Evolutionary conservation across 92 coral and sea anemone species (phyloP).

Genomic region (Umimayanthus kanabou): DNA sequence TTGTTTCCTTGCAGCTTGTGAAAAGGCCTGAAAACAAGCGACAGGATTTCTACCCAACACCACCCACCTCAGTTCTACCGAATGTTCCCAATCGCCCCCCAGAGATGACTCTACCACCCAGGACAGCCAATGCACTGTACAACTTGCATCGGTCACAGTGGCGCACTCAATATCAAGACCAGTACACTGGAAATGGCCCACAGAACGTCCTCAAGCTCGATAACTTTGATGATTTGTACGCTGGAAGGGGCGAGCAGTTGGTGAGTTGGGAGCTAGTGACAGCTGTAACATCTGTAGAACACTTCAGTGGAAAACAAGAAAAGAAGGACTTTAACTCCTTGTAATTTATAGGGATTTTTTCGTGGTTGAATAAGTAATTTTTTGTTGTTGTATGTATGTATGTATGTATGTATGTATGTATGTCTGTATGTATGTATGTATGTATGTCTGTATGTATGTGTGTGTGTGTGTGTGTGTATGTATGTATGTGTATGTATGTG

Average conservation of each 20-base stretch:
- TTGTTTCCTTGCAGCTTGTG: constrained; percentile 58
- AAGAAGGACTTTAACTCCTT: neutral
- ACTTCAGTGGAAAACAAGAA: neutral
- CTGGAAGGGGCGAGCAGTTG: constrained; percentile 54
- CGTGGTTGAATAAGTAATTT: too few relatives aligned
- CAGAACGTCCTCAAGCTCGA: constrained; percentile 79
- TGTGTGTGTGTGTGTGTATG: too few relatives aligned
- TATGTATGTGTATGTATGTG: too few relatives aligned
- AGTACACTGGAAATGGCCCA: constrained; percentile 83
- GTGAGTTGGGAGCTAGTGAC: constrained; percentile 49
- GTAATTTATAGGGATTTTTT: too few relatives aligned
- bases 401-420: too few relatives aligned
- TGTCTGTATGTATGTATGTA: too few relatives aligned
- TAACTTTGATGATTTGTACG: constrained; percentile 68
- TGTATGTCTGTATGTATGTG: too few relatives aligned
- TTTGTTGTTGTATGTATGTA: too few relatives aligned
- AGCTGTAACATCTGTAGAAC: neutral
- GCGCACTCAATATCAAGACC: constrained; percentile 79
- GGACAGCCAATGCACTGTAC: constrained; percentile 87
- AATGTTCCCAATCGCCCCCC: constrained; percentile 70
- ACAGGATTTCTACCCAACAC: constrained; percentile 84
- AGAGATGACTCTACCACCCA: constrained; percentile 77
- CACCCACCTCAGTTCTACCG: constrained; percentile 88
- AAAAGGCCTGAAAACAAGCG: constrained; percentile 77
- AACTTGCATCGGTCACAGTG: constrained; percentile 74